Percentiles rank a stretch among this genome's conserved stretches.
Conservation (phyloP, 2,113 vertebrate genomes). For the Spilogale gracilis region DNA sequence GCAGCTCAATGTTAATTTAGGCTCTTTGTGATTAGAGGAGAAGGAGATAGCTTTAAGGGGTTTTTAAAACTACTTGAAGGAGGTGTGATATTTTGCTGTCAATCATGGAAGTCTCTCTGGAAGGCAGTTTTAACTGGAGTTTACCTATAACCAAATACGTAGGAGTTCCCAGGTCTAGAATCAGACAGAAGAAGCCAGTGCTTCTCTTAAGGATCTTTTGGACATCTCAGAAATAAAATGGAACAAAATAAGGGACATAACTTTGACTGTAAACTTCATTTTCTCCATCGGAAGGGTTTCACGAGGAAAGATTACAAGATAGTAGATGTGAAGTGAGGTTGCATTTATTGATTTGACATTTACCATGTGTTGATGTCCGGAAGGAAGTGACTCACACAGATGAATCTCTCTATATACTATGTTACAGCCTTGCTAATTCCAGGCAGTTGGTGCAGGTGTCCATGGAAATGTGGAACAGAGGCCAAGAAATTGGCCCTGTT, state of each 20-base stretch:
- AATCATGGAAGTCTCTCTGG: background rate
- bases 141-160: background rate
- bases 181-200: background rate
- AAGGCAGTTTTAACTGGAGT: background rate
- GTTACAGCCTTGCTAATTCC: constrained; percentile 36
- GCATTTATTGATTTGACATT: background rate
- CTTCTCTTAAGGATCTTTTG: constrained; percentile 1
- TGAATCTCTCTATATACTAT: constrained; percentile 40
- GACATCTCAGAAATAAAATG: background rate
- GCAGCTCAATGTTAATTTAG: constrained; percentile 36
- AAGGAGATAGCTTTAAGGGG: background rate
- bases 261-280: constrained; percentile 18
- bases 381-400: constrained; percentile 35
- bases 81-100: background rate
- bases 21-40: background rate
- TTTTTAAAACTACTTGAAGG: constrained; percentile 23
- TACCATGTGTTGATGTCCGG: background rate
- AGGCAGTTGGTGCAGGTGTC: background rate
- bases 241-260: background rate
- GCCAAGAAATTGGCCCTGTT: constrained; percentile 42
- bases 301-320: background rate
- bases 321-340: background rate
- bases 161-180: background rate
- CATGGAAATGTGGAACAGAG: constrained; percentile 58
- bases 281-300: background rate